phyloP scores from a whole-genome alignment of 2,113 vertebrate species.

The Poeciliopsis retropinna region DNA sequence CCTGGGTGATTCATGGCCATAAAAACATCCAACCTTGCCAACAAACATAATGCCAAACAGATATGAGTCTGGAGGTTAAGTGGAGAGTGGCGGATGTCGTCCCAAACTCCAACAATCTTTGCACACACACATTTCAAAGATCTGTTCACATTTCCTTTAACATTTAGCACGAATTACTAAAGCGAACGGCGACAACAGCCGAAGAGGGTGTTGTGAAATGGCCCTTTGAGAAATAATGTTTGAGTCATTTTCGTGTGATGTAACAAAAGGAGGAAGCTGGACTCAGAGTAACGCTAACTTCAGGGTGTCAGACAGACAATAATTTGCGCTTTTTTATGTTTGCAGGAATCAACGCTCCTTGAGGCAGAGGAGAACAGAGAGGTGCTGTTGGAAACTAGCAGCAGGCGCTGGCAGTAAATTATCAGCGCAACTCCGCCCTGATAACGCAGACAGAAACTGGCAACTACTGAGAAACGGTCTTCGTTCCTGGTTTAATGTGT shows the following conservation, averaged over 20 bases:
- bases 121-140: not conserved
- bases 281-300: not conserved
- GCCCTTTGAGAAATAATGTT: slow-evolving; percentile 40
- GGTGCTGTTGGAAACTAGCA: not conserved
- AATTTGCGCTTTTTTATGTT: slow-evolving; percentile 1
- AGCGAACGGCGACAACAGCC: not conserved
- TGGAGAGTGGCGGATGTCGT: not conserved
- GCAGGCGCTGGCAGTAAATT: slow-evolving; percentile 3
- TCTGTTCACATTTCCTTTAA: not conserved
- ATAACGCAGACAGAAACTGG: slow-evolving; percentile 25
- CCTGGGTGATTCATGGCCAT: slow-evolving; percentile 23
- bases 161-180: slow-evolving; percentile 14
- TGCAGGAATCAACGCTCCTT: slow-evolving; percentile 9
- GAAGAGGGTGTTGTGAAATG: slow-evolving; percentile 34
- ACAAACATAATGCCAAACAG: slow-evolving; percentile 24
- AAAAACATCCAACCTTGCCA: slow-evolving; percentile 36
- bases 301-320: not conserved
- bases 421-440: slow-evolving; percentile 14
- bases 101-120: not conserved
- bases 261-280: slow-evolving; percentile 13
- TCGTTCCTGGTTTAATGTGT: slow-evolving; percentile 15
- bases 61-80: not conserved
- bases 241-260: slow-evolving; percentile 45
- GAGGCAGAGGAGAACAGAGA: slow-evolving; percentile 19
- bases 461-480: slow-evolving; percentile 3